Conservation (phyloP, 2,888 invertebrate genomes). For the Unio delphinus region DNA sequence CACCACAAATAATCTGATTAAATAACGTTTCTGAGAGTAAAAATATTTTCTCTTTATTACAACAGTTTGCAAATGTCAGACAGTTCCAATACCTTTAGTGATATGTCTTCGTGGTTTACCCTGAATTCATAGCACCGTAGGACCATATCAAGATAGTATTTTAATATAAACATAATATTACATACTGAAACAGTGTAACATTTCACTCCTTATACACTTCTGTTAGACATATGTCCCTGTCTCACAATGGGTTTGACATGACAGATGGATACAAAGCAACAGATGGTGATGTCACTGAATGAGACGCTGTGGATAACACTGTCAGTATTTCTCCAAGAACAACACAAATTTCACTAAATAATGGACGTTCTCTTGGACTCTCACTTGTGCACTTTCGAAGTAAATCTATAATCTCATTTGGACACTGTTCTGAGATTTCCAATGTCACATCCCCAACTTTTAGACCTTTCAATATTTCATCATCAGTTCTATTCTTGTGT, state of each 20-base stretch:
- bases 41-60: no score
- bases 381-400: conserved; percentile 66
- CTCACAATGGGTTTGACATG: conserved; percentile 14
- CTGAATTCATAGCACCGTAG: no score
- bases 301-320: conserved; percentile 32
- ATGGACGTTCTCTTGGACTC: conserved; percentile 70
- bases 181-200: no score
- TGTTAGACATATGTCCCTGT: no score
- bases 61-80: no score
- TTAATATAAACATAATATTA: no score
- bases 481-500: conserved; percentile 83
- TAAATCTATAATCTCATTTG: conserved; percentile 60
- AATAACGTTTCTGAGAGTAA: no score
- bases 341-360: conserved; percentile 68
- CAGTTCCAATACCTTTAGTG: no score
- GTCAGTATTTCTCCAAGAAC: conserved; percentile 64
- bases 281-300: conserved; percentile 9
- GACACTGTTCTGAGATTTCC: conserved; percentile 59
- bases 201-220: no score
- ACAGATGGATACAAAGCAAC: conserved; percentile 15
- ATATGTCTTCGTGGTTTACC: no score
- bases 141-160: no score
- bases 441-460: conserved; percentile 51
- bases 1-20: no score
- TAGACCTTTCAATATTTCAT: conserved; percentile 75